Conservation (phyloP, 2,113 vertebrate species). For the Gallinago paraguaiae region DNA sequence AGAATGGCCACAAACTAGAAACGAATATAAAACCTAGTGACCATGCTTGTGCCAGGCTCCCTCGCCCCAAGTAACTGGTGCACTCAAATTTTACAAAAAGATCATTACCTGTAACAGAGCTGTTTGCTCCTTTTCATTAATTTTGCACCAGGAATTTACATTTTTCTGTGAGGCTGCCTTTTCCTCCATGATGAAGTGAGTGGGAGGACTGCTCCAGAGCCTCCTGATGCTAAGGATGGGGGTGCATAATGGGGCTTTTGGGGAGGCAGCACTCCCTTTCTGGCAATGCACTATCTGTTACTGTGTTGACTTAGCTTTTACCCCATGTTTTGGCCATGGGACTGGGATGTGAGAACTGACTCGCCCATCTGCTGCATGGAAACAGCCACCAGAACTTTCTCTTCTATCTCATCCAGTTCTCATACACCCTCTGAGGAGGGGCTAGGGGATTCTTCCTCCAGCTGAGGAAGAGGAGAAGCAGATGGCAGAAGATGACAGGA, state of each 20-base stretch:
- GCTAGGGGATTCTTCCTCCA: neutral
- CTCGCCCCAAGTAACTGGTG: neutral
- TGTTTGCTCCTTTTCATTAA: neutral
- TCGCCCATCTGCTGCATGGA: neutral
- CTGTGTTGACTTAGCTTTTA: neutral
- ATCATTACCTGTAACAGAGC: neutral
- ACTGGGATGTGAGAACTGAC: neutral
- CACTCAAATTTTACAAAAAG: neutral
- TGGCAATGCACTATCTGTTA: neutral
- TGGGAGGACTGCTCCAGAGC: neutral
- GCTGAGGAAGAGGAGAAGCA: neutral
- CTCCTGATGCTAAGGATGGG: neutral
- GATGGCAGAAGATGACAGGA: neutral
- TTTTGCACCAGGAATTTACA: neutral
- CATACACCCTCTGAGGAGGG: neutral
- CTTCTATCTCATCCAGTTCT: neutral
- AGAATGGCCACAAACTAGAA: neutral
- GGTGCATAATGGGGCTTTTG: neutral
- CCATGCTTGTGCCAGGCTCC: neutral
- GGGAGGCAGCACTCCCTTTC: neutral
- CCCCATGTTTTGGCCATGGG: rapidly evolving
- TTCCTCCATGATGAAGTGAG: neutral
- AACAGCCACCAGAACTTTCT: neutral
- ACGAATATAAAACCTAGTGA: neutral
- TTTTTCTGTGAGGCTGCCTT: neutral